Base-by-base conservation (phyloP, 2,113 vertebrate species). In the Hemicordylus capensis region DNA sequence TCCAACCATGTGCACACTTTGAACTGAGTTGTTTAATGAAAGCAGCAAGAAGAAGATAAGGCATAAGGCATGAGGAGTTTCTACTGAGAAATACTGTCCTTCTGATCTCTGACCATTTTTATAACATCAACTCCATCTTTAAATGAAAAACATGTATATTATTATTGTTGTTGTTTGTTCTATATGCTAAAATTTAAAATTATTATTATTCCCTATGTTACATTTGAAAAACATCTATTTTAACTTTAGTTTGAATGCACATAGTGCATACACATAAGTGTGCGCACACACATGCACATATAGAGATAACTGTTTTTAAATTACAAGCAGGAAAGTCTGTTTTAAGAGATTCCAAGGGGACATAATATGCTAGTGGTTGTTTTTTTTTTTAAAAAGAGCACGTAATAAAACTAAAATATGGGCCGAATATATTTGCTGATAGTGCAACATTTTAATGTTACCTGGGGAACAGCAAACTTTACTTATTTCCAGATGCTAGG, bases 401-500 rank as follows among this genome's bases (percentile, higher is more conserved):
- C 12, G 20, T 37, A 70, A 70, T 70, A 80, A 75, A 85, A 81
- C 7, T 14, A 3, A 87, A 78, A 54, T 73, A 28, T 2, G 22
- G 37, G 12, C 10, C 73, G 28, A 51, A 90, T 37, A 79, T 31
- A 70, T 80, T 69, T 88, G 37, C 6, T 90, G 46, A 59, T 89
- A 64, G 84, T 59, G 1, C 37, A 81, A 74, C 14, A 81, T 8
- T 14, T 48, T 90, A 84, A 56, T 82, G 31, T 63, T 76, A 70
- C 10, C 17, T 17, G 1, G 75, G 3, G n/a, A 86, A 76, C 14
- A 80, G 81, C 80, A 9, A 58, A 80, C 58, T 2, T 8, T 77
- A 37, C 28, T 42, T 72, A 56, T 76, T 92, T 90, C 26, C 24
- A 90, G 63, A 76, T 80, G 48, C 14, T 87, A 67, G 28, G 31